phyloP scores from a whole-genome alignment of 2,113 vertebrate species.

The Myotis yumanensis region DNA sequence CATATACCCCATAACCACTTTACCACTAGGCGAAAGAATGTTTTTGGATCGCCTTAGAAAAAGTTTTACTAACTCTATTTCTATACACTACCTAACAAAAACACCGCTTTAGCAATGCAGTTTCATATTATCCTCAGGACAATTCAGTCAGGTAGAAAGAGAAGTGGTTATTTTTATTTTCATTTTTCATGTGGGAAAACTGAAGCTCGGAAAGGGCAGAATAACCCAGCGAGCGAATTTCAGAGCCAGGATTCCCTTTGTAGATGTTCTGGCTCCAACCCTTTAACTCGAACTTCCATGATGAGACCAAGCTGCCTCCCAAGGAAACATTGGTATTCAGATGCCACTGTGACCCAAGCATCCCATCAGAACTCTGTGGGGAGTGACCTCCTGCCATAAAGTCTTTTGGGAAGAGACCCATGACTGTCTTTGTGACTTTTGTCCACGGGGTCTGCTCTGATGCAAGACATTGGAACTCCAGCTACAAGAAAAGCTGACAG shows the following conservation, averaged over 20 bases:
- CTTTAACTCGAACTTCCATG: not conserved
- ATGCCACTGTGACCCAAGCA: not conserved
- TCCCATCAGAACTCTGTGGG: not conserved
- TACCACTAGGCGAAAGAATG: not conserved
- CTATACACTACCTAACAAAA: not conserved
- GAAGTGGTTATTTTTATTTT: constrained; percentile 42
- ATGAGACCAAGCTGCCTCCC: not conserved
- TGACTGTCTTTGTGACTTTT: not conserved
- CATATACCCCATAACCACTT: not conserved
- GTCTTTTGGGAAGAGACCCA: not conserved
- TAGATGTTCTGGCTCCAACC: not conserved
- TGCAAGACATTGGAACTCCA: not conserved
- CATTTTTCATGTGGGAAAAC: constrained; percentile 7
- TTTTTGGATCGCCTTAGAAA: not conserved
- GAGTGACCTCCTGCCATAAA: not conserved
- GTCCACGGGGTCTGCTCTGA: not conserved
- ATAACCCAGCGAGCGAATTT: not conserved
- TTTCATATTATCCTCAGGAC: constrained; percentile 14
- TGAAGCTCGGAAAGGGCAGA: not conserved
- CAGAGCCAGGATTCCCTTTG: not conserved
- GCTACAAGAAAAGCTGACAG: not conserved
- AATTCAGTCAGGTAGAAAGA: not conserved
- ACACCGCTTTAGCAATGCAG: not conserved
- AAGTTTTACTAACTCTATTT: not conserved
- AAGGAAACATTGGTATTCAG: not conserved